A percentile compares a stretch with the other conserved stretches of the same genome.
These are phyloP conservation scores for Bombycilla garrulus DNA, from an alignment of 2,113 vertebrate genomes.

Conservation along the genomic window DNA sequence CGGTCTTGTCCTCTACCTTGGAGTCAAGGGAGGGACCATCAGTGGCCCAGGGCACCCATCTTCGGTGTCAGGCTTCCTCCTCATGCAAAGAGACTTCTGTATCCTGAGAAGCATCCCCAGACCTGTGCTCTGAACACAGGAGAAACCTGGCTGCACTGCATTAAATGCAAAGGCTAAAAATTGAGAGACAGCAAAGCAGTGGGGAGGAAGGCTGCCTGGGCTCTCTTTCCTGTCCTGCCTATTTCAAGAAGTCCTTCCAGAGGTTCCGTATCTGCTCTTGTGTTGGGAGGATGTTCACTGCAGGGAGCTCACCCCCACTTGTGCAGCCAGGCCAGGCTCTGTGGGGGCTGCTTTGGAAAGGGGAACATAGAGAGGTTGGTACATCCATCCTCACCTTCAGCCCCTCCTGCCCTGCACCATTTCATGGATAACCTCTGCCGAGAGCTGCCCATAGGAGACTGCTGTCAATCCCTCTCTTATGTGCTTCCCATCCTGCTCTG, in stretches of 20 bases:
- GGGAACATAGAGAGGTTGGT: rapidly evolving
- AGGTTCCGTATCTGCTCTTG: background rate
- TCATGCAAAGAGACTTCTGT: background rate
- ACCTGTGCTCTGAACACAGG: background rate
- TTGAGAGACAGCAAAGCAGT: rapidly evolving
- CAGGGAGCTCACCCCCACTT: background rate
- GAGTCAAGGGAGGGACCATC: background rate
- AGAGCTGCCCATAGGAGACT: background rate
- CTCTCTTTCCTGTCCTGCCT: background rate
- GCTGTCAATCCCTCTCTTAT: background rate
- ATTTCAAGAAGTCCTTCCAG: background rate
- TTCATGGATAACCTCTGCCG: rapidly evolving
- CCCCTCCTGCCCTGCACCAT: rapidly evolving
- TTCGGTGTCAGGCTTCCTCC: background rate
- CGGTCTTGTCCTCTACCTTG: background rate
- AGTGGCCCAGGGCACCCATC: background rate
- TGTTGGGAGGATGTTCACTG: rapidly evolving
- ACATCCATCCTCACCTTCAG: background rate
- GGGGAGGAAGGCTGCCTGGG: background rate
- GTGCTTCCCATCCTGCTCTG: background rate
- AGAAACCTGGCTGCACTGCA: background rate
- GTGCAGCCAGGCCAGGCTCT: rapidly evolving
- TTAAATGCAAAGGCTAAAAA: background rate
- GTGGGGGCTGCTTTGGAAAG: background rate
- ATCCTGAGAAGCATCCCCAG: background rate